These are phyloP conservation scores for Campoplex nolae DNA, from an alignment of 2,888 invertebrate genomes.

Conservation along the genomic window DNA sequence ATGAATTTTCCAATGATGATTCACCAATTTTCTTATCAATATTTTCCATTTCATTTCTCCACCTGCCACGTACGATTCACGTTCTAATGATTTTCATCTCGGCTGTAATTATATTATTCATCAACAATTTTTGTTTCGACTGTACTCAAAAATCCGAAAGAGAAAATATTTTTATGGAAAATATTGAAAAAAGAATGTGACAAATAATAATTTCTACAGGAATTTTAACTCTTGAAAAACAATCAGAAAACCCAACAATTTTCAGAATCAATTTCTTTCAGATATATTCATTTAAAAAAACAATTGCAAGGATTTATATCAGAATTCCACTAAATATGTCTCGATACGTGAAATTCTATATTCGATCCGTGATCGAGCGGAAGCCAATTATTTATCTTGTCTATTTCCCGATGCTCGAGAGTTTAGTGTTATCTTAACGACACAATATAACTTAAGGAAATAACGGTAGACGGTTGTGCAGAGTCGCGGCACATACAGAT, in stretches of 20 bases:
- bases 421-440: constrained; percentile 74
- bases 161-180: no score
- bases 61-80: not conserved
- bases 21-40: not conserved
- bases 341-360: constrained; percentile 9
- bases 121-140: no score
- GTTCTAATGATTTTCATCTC: no score
- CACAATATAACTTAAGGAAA: constrained; percentile 74
- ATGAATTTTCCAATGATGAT: not conserved
- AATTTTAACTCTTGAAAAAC: no score
- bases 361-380: not conserved
- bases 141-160: no score
- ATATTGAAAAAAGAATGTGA: no score
- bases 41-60: not conserved
- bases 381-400: constrained; percentile 60
- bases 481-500: constrained; percentile 38
- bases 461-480: constrained; percentile 70
- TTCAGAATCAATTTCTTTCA: not conserved
- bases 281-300: no score
- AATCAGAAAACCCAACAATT: no score
- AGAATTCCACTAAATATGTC: constrained; percentile 1
- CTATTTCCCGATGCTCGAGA: constrained; percentile 49
- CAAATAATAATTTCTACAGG: no score
- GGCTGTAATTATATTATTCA: no score
- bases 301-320: not conserved